Percentiles rank a stretch among this genome's conserved stretches.
Evolutionary conservation across 2,888 invertebrate species (phyloP).

Genomic region (Cryptocheilus praepositus): DNA sequence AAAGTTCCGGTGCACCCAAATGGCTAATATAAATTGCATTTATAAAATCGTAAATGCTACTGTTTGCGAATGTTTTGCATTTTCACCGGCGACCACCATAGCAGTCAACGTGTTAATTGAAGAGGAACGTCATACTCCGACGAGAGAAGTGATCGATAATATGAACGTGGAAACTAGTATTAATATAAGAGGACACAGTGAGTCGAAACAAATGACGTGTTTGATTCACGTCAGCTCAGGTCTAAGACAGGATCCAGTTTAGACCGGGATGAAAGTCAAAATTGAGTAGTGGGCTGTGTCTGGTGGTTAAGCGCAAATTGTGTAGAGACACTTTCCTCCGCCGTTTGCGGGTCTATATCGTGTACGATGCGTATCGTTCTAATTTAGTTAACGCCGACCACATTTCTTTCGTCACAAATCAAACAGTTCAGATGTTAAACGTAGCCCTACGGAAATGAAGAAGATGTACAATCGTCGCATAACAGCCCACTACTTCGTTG

Average conservation of each 20-base stretch:
- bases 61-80: no score
- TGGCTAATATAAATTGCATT: no score
- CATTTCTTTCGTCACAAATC: no score
- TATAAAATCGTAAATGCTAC: no score
- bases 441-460: slow-evolving; percentile 7
- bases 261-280: not conserved
- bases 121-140: slow-evolving; percentile 53
- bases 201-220: slow-evolving; percentile 75
- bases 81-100: no score
- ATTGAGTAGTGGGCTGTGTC: not conserved
- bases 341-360: no score
- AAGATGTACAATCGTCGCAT: not conserved
- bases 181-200: slow-evolving; percentile 77
- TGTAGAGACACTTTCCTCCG: no score
- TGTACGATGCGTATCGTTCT: no score
- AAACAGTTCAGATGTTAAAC: no score
- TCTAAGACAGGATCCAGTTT: slow-evolving; percentile 67
- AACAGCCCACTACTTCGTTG: slow-evolving; percentile 41
- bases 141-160: slow-evolving; percentile 58
- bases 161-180: slow-evolving; percentile 76
- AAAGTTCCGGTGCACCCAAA: no score
- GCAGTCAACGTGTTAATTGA: no score
- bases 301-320: not conserved
- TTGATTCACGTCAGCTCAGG: slow-evolving; percentile 80
- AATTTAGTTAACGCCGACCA: no score